Percentiles rank a stretch among this genome's conserved stretches.
Conservation (phyloP, 2,113 vertebrate species). For the Trematomus loennbergii region DNA sequence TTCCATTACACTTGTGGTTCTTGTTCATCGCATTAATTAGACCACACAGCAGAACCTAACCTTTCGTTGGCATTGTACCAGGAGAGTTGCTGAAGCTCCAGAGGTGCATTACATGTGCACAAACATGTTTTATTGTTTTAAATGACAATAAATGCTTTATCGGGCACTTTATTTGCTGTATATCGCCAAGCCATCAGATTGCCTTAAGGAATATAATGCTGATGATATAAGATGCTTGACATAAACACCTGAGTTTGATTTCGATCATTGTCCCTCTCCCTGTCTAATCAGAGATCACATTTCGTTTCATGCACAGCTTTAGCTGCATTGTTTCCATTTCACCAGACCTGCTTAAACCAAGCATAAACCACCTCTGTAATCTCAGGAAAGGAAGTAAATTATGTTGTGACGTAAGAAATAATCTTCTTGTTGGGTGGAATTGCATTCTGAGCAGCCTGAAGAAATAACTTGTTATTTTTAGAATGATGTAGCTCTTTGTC, state of each 20-base stretch:
- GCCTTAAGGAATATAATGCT: background rate
- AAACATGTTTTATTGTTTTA: background rate
- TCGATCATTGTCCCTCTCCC: background rate
- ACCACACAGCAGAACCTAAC: conserved; percentile 5
- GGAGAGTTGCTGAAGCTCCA: conserved; percentile 8
- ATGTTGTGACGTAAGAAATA: conserved; percentile 73
- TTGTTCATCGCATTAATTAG: conserved; percentile 60
- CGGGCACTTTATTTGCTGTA: background rate
- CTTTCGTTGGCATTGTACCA: conserved; percentile 25
- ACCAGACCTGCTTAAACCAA: conserved; percentile 61
- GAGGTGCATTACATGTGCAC: no score
- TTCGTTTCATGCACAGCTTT: conserved; percentile 29
- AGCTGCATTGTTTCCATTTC: conserved; percentile 51
- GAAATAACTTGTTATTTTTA: conserved; percentile 44
- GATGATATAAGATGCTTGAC: background rate
- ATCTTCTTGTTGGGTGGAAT: conserved; percentile 66
- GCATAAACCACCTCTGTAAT: conserved; percentile 75
- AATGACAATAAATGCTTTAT: background rate
- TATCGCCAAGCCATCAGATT: background rate
- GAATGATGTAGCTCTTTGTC: conserved; percentile 18
- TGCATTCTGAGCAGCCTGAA: conserved; percentile 44
- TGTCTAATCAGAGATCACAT: conserved; percentile 52
- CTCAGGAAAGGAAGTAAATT: conserved; percentile 69
- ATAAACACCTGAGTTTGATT: conserved; percentile 1
- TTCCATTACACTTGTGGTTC: conserved; percentile 58